A percentile compares a stretch with the other conserved stretches of the same genome.
phyloP scores from a whole-genome alignment of 2,113 vertebrate species.

The Pitta sordida region DNA sequence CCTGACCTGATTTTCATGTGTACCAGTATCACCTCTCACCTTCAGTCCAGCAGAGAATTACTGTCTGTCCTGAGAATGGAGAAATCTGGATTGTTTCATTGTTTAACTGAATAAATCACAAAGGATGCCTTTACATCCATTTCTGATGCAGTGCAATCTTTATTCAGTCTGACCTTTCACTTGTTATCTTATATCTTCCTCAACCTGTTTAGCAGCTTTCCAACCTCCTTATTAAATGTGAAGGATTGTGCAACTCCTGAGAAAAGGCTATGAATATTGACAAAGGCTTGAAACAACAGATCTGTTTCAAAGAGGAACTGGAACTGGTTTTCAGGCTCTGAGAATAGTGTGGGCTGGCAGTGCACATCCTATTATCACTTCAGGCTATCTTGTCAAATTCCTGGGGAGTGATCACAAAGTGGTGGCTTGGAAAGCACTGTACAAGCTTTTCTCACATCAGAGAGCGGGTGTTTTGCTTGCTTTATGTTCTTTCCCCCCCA shows the following conservation, averaged over 20 bases:
- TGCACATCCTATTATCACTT: neutral
- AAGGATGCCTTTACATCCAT: neutral
- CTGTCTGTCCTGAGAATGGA: neutral
- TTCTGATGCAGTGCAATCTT: neutral
- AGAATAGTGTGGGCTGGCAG: neutral
- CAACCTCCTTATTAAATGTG: neutral
- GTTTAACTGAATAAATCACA: neutral
- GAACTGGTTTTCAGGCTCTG: neutral
- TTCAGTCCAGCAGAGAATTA: neutral
- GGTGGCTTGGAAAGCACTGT: neutral
- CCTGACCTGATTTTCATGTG: neutral
- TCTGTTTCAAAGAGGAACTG: neutral
- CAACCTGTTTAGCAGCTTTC: neutral
- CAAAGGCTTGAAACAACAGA: neutral
- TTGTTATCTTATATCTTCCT: neutral
- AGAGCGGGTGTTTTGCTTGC: neutral
- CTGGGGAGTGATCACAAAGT: neutral
- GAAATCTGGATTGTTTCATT: neutral
- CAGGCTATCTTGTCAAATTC: neutral
- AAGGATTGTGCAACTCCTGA: neutral
- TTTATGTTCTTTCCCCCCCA: neutral
- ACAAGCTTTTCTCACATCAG: neutral
- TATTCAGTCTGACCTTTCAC: neutral
- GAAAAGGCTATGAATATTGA: neutral
- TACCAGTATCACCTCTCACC: neutral